These are phyloP conservation scores for Augochlora pura DNA, from an alignment of 1,140 invertebrate genomes.

Conservation along the genomic window DNA sequence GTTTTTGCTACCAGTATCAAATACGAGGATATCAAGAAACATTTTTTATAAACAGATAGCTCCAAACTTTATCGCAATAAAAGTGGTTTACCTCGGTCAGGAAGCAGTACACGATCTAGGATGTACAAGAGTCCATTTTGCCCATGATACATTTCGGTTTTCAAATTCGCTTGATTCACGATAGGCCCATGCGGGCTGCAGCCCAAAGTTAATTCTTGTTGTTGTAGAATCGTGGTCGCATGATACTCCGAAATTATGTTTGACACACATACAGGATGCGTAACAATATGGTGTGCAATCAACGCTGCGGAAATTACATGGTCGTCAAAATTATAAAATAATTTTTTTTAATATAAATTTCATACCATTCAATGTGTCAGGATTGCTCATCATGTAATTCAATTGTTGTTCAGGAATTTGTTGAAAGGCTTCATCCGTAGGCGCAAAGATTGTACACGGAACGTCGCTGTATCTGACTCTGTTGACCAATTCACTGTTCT, in stretches of 20 bases:
- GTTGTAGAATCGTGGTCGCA: slow-evolving; percentile 67
- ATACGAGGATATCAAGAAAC: too few species aligned
- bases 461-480: slow-evolving; percentile 8
- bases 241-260: slow-evolving; percentile 78
- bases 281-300: slow-evolving; percentile 77
- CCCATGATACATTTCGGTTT: slow-evolving; percentile 7
- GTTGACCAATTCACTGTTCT: neutral
- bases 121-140: slow-evolving; percentile 23
- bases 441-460: slow-evolving; percentile 20
- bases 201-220: slow-evolving; percentile 39
- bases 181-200: neutral
- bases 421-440: slow-evolving; percentile 19
- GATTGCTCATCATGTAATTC: neutral
- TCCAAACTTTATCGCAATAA: too few species aligned
- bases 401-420: neutral
- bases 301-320: neutral
- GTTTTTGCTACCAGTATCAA: neutral
- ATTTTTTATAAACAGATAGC: too few species aligned
- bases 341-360: too few species aligned
- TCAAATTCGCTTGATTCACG: neutral
- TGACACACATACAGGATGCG: slow-evolving; percentile 77
- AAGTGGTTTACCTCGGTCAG: slow-evolving; percentile 1
- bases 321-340: neutral
- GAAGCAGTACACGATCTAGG: slow-evolving; percentile 20
- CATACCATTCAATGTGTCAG: slow-evolving; percentile 3